Evolutionary conservation across 2,797 vertebrate species (phyloP), one percentile per base, ranked within the genome.

Genomic region (Kryptopterus vitreolus): DNA sequence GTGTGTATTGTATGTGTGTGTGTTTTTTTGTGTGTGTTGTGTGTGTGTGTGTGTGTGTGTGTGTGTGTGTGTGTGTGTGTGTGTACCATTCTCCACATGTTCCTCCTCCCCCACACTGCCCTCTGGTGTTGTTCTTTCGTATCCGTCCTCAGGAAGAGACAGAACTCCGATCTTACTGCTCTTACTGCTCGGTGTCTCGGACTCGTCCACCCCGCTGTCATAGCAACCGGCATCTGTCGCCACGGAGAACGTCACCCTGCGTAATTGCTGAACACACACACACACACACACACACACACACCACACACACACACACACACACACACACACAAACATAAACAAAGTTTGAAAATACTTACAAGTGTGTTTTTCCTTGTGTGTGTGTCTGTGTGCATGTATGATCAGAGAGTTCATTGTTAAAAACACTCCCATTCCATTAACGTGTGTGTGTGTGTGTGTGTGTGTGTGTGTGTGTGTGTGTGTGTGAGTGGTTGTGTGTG

Each of bases 61-160:
- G 59, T 76, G 26, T 80, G 61, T 68, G 50, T 74, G 24, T 24
- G 63, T 65, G 31, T 70, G 53, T 70, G n/a, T 78, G 52, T 70
- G 66, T 71, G 94, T 93, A 99, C 98, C 98, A 88, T 98, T 98
- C 95, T 99, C 97, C 92, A 98, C 96, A 89, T 99, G 96, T 91
- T 99, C 97, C 95, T 97, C 96, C 92, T 99, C 97, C 89, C 97
- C 98, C 92, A 99, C 97, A 86, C 97, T 99, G 91, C 97, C 98
- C 95, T 99, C 97, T 46, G 97, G 97, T 86, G 96, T 98, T 89
- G 96, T 99, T 91, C 97, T 94, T 90, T 99, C 98, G 83, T 98
- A 98, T 90, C 96, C 96, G 89, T 99, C 98, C 91, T 98, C 96
- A 74, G 97, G 97, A 91, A 99, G 94, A 71, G 98, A 95, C 92